A percentile compares a stretch with the other conserved stretches of the same genome.
Conservation (phyloP, 2,888 invertebrate species). For the Agrochola macilenta region DNA sequence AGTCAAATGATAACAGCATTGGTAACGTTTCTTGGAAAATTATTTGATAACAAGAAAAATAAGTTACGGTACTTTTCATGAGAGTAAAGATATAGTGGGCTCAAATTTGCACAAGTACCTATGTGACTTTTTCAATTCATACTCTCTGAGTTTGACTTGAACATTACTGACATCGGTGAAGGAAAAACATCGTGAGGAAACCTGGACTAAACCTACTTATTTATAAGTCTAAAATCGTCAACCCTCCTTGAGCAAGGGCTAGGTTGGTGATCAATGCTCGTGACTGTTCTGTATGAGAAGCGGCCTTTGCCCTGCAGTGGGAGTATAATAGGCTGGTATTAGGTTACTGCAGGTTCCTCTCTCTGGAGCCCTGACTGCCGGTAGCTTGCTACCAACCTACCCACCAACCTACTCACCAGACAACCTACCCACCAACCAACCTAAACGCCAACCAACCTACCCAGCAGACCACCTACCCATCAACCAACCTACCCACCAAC, state of each 20-base stretch:
- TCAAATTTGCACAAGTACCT: neutral
- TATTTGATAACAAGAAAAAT: constrained; percentile 33
- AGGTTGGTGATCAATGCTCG: too few relatives aligned
- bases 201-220: neutral
- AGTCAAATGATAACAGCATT: constrained; percentile 65
- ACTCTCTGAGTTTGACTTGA: neutral
- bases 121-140: neutral
- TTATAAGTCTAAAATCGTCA: neutral
- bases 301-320: neutral
- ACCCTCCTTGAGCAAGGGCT: neutral
- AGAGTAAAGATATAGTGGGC: neutral
- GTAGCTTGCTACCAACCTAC: too few relatives aligned
- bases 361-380: too few relatives aligned
- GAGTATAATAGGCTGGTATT: neutral
- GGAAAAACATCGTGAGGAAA: too few relatives aligned
- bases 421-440: too few relatives aligned
- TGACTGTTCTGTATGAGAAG: neutral
- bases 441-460: too few relatives aligned
- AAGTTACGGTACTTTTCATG: neutral
- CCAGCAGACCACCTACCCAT: too few relatives aligned
- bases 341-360: neutral
- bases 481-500: too few relatives aligned
- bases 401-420: too few relatives aligned
- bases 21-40: constrained; percentile 34
- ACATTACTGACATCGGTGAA: neutral